Conservation (phyloP, 2,797 vertebrate genomes). For the Gobio occitaniae region DNA sequence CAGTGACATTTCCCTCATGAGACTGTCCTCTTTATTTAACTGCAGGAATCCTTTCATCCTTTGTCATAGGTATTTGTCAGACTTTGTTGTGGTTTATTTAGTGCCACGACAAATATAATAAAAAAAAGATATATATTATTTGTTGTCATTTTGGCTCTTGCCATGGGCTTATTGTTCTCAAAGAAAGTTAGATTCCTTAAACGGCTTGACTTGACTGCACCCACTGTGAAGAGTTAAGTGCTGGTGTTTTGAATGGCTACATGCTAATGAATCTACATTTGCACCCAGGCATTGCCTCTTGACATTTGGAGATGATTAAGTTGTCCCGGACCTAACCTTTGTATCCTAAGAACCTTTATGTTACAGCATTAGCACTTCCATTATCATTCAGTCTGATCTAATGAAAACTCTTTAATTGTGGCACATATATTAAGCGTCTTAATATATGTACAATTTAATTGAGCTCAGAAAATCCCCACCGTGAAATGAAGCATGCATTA, state of each 20-base stretch:
- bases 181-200: slow-evolving; percentile 41
- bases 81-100: slow-evolving; percentile 17
- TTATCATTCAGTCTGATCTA: slow-evolving; percentile 79
- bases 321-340: slow-evolving; percentile 74
- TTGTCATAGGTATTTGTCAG: slow-evolving; percentile 17
- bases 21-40: slow-evolving; percentile 28
- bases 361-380: slow-evolving; percentile 75
- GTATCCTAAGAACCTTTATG: slow-evolving; percentile 68
- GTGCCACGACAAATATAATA: background rate
- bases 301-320: slow-evolving; percentile 81
- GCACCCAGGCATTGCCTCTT: slow-evolving; percentile 71
- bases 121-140: background rate
- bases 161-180: slow-evolving; percentile 27
- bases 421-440: slow-evolving; percentile 67
- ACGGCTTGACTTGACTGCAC: slow-evolving; percentile 17
- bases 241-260: slow-evolving; percentile 57
- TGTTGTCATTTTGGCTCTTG: slow-evolving; percentile 3
- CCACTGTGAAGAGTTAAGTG: slow-evolving; percentile 48
- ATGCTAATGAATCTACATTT: slow-evolving; percentile 68
- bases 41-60: slow-evolving; percentile 31
- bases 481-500: slow-evolving; percentile 61
- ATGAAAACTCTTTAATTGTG: slow-evolving; percentile 70
- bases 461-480: slow-evolving; percentile 59
- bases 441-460: slow-evolving; percentile 69
- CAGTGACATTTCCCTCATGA: background rate